Evolutionary conservation across 2,888 invertebrate genomes (phyloP), one percentile per base, ranked within the genome.

Genomic region (Cylindroiulus punctatus): DNA sequence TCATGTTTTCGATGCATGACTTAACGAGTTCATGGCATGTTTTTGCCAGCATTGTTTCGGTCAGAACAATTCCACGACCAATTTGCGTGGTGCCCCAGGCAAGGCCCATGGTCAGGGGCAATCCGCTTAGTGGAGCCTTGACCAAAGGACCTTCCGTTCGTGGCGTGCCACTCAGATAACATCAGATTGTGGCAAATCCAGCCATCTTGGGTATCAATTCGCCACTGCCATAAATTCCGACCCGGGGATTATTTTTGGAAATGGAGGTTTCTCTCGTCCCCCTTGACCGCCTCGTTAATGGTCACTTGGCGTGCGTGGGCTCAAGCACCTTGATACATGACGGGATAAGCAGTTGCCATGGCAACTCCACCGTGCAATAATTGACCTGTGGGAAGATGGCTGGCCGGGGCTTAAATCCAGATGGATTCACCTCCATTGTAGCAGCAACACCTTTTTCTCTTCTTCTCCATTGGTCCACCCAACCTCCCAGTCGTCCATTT

Each of bases 381-480:
- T 52, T 52, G 52, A 52, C 52, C 52, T 52, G 52, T 52, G 52
- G 52, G 52, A 52, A 52, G 52, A 52, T 19, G 52, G 52, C 52
- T 19, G 19, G 52, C 52, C 52, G 19, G 52, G 52, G 17, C 52
- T 52, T 52, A 52, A 52, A 52, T 52, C 52, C 19, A 52, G 52
- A 52, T 52, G 52, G 52, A 52, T 52, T 52, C 52, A 52, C 52
- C 52, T 52, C 19, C 52, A 52, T 52, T 52, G 52, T 52, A 52
- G 52, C 19, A 14, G 3, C 19, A 14, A 52, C 12, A 52, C 52
- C 52, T 52, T 52, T 52, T 52, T 52, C 52, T 52, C 52, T 52
- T 19, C 52, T 52, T 52, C 17, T 52, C 19, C 19, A 52, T 52
- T 19, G 17, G n/a, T n/a, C n/a, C n/a, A n/a, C n/a, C n/a, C 52